phyloP scores from a whole-genome alignment of 2,113 vertebrate species.

The Apodemus speciosus region DNA sequence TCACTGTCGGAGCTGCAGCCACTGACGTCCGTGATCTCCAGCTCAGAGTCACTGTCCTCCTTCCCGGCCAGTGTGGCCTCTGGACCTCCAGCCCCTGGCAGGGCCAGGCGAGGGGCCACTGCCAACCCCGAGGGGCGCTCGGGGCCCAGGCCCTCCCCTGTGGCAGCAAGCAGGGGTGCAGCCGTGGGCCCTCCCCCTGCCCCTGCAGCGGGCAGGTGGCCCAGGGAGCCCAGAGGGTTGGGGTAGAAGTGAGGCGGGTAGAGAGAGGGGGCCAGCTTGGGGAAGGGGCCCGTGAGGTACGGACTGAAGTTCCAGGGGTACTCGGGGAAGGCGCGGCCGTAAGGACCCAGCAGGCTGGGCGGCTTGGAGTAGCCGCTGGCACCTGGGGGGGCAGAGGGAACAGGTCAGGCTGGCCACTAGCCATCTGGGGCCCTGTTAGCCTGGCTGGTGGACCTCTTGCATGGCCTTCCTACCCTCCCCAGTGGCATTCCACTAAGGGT shows the following conservation, averaged over 20 bases:
- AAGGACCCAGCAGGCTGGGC: slow-evolving; percentile 90
- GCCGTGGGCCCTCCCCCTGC: slow-evolving; percentile 82
- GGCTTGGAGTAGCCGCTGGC: slow-evolving; percentile 92
- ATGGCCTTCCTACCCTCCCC: accelerated
- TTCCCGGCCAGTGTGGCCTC: slow-evolving; percentile 84
- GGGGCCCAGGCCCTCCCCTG: slow-evolving; percentile 80
- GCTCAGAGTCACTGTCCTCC: slow-evolving; percentile 92
- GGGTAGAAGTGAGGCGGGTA: slow-evolving; percentile 94
- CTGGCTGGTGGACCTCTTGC: not conserved
- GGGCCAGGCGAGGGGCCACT: slow-evolving; percentile 79
- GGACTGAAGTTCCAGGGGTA: slow-evolving; percentile 95
- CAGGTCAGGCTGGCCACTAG: not conserved
- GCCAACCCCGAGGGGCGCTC: slow-evolving; percentile 75
- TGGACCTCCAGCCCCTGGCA: slow-evolving; percentile 52
- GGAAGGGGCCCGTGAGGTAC: slow-evolving; percentile 92
- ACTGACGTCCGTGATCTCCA: slow-evolving; percentile 95
- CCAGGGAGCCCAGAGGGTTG: slow-evolving; percentile 89
- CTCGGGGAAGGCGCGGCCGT: slow-evolving; percentile 90
- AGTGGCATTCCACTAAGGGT: accelerated
- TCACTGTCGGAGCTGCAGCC: slow-evolving; percentile 95
- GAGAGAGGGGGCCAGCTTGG: slow-evolving; percentile 92
- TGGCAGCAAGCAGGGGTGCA: slow-evolving; percentile 57
- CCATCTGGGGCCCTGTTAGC: not conserved
- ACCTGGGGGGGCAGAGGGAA: slow-evolving; percentile 78
- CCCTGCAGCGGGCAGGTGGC: slow-evolving; percentile 89